Evolutionary conservation across 2,888 invertebrate genomes (phyloP).

Genomic region (Atrina japonica): DNA sequence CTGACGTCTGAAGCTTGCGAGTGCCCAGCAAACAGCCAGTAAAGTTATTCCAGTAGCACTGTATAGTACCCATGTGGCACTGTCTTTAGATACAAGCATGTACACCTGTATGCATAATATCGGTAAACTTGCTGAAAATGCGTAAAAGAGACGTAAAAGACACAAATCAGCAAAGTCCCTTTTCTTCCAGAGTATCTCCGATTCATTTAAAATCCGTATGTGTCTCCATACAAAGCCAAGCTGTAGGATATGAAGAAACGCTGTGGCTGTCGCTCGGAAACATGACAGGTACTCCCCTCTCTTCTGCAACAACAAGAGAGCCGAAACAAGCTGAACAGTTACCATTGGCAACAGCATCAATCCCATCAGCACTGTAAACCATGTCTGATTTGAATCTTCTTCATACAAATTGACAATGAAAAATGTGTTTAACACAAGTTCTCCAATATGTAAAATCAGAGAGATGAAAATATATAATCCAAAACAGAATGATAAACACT

Average conservation of each 20-base stretch:
- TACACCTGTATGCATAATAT: constrained; percentile 92
- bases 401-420: constrained; percentile 82
- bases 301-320: constrained; percentile 60
- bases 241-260: constrained; percentile 80
- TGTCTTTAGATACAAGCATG: constrained; percentile 82
- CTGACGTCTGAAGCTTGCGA: constrained; percentile 91
- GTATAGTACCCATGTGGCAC: constrained; percentile 80
- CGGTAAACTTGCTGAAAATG: constrained; percentile 93
- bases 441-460: constrained; percentile 61
- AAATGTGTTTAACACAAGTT: constrained; percentile 59
- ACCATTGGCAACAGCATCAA: constrained; percentile 88
- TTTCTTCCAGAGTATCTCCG: constrained; percentile 90
- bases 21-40: constrained; percentile 93
- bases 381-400: constrained; percentile 81
- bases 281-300: constrained; percentile 57
- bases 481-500: constrained; percentile 57
- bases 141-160: constrained; percentile 91
- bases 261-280: constrained; percentile 84
- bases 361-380: constrained; percentile 86
- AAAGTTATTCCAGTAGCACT: constrained; percentile 91
- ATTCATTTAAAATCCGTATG: constrained; percentile 91
- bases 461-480: constrained; percentile 63
- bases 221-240: constrained; percentile 85
- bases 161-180: constrained; percentile 87
- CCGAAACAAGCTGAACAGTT: constrained; percentile 85